A percentile compares a stretch with the other conserved stretches of the same genome.
Evolutionary conservation across 2,888 invertebrate genomes (phyloP).

Genomic region (Frankliniella intonsa): DNA sequence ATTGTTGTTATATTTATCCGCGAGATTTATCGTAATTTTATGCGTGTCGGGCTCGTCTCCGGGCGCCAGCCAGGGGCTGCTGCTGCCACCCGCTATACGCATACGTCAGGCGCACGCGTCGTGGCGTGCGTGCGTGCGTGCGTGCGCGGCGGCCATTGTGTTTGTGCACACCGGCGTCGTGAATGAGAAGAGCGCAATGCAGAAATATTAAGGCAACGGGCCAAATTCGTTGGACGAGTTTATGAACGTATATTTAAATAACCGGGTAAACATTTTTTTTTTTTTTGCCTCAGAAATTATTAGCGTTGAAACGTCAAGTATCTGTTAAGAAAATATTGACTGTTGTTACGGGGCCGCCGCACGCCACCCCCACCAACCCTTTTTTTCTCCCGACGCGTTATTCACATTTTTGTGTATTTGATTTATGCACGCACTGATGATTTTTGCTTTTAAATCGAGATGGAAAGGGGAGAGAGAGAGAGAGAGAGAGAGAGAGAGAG

Average conservation of each 20-base stretch:
- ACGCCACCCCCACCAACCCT: neutral
- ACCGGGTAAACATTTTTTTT: no score
- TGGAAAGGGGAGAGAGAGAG: neutral
- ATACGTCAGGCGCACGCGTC: neutral
- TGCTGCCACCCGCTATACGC: neutral
- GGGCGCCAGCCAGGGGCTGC: conserved; percentile 3
- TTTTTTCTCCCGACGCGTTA: neutral
- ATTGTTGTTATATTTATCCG: conserved; percentile 24
- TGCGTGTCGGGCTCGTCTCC: conserved; percentile 6
- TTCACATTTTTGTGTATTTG: conserved; percentile 16
- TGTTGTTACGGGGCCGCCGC: no score
- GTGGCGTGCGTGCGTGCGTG: neutral
- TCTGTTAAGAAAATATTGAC: no score
- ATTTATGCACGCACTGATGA: conserved; percentile 13
- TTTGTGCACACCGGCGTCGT: conserved; percentile 4
- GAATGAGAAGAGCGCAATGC: neutral
- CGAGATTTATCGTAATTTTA: conserved; percentile 22
- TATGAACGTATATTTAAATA: no score
- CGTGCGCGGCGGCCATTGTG: neutral
- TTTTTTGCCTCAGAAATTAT: no score
- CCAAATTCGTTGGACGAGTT: no score
- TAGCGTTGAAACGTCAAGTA: no score
- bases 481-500: neutral
- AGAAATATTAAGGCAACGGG: no score
- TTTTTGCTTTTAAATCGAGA: conserved; percentile 16